Base-by-base conservation (phyloP, 2,797 vertebrate species). In the Masticophis lateralis region DNA sequence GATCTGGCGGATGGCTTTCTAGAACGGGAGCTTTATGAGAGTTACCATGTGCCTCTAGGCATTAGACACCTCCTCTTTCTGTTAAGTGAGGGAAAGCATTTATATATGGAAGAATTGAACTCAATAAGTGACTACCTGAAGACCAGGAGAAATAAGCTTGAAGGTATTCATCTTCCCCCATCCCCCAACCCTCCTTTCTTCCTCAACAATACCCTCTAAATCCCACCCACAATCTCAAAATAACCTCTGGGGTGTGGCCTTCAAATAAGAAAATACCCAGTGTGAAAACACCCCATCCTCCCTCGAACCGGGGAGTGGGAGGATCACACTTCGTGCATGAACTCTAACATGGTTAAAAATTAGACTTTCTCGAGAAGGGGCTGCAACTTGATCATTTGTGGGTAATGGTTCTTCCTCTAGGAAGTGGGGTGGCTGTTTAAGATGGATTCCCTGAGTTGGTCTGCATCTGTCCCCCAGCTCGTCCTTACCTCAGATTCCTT, bases 1-100 rank as follows among this genome's bases (percentile, higher is more conserved):
- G 98, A 98, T 96, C 97, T 98, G 96, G 97, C 97, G 2, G 98
- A 98, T 90, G 98, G 97, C 96, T 98, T 97, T 95, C 95, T 98
- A 95, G 98, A 97, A 2, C 92, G 96, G 28, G 97, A 98, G 87
- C 97, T 97, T 94, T 95, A 97, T 0, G 95, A 98, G 91, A 97
- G 96, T 86, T 97, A 98, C 92, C 90, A 93, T 0, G 97, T 98
- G 94, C 98, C 98, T 86, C 96, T 96, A 0, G 96, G 97, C 93
- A 94, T 98, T 22, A 96, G 96, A 28, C 97, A 96, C 90, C 97
- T 99, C 91, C 97, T 98, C 93, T 79, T 97, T 95, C 97, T 98
- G 86, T 93, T 98, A 93, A 96, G 95, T 11, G 97, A 97, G 53
- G 98, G 98, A 25, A 98, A 98, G 91, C 97, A 98, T 93, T 95